Conservation (phyloP, 2,113 vertebrate genomes). For the Callionymus lyra region DNA sequence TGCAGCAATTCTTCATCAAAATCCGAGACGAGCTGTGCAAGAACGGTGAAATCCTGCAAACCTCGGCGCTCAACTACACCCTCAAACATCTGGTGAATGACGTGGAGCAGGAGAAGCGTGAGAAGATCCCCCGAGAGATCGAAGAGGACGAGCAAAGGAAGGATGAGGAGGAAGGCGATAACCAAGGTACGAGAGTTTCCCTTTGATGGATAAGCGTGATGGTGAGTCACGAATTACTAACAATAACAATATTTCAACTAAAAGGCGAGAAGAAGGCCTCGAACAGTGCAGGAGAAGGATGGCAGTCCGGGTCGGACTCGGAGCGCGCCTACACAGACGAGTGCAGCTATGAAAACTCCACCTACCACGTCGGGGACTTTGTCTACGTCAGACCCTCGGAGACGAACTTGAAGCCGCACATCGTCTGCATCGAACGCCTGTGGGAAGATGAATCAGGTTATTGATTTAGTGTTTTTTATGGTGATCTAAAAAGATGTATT, state of each 20-base stretch:
- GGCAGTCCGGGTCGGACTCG: conserved; percentile 72
- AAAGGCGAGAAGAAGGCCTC: conserved; percentile 73
- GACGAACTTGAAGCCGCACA: conserved; percentile 82
- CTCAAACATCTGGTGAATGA: conserved; percentile 88
- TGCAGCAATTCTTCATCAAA: conserved; percentile 96
- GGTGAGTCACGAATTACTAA: background rate
- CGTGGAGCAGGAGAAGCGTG: conserved; percentile 93
- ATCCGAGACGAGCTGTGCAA: conserved; percentile 97
- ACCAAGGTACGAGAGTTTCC: conserved; percentile 67
- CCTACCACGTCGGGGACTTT: conserved; percentile 90
- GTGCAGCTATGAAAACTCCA: conserved; percentile 88
- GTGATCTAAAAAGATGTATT: too few relatives aligned
- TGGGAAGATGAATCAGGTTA: conserved; percentile 92
- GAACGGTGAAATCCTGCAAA: conserved; percentile 92
- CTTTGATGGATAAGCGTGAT: background rate
- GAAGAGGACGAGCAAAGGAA: conserved; percentile 89
- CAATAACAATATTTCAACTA: conserved; percentile 16
- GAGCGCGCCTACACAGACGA: conserved; percentile 84
- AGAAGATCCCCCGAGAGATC: conserved; percentile 92
- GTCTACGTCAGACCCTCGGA: conserved; percentile 92
- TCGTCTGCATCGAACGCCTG: conserved; percentile 91
- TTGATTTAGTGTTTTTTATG: too few relatives aligned
- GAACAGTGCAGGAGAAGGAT: conserved; percentile 66
- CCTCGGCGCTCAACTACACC: conserved; percentile 87
- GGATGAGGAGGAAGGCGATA: conserved; percentile 70